A percentile compares a stretch with the other conserved stretches of the same genome.
These are phyloP conservation scores for Hypotaenidia okinawae DNA, from an alignment of 2,797 vertebrate species.

Conservation along the genomic window DNA sequence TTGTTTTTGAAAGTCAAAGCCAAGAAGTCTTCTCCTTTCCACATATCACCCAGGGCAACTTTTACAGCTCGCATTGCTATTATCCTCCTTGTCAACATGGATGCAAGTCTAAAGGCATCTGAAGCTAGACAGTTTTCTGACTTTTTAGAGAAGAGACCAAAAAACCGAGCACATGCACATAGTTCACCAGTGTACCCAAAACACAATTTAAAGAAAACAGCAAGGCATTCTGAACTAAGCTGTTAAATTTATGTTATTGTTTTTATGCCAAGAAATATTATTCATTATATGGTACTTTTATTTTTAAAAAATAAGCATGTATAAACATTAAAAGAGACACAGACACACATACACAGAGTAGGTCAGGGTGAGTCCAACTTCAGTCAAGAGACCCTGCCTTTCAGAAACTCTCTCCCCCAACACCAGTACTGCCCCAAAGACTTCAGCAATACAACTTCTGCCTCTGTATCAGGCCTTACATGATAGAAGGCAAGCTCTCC, in stretches of 20 bases:
- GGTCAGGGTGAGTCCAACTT: neutral
- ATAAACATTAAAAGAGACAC: neutral
- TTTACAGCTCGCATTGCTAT: neutral
- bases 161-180: neutral
- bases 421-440: neutral
- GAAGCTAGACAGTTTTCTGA: neutral
- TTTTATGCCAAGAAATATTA: neutral
- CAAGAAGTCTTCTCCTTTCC: neutral
- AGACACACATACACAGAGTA: neutral
- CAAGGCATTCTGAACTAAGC: neutral
- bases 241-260: neutral
- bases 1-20: neutral
- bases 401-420: fast-evolving
- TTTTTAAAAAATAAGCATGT: neutral
- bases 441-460: neutral
- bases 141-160: neutral
- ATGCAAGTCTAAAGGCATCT: neutral
- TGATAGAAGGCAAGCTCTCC: neutral
- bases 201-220: neutral
- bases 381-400: neutral
- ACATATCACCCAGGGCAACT: neutral
- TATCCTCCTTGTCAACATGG: neutral
- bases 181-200: neutral
- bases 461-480: neutral
- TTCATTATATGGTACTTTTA: neutral